Base-by-base conservation (phyloP, 2,797 vertebrate species). In the Leptatherina wallacei region DNA sequence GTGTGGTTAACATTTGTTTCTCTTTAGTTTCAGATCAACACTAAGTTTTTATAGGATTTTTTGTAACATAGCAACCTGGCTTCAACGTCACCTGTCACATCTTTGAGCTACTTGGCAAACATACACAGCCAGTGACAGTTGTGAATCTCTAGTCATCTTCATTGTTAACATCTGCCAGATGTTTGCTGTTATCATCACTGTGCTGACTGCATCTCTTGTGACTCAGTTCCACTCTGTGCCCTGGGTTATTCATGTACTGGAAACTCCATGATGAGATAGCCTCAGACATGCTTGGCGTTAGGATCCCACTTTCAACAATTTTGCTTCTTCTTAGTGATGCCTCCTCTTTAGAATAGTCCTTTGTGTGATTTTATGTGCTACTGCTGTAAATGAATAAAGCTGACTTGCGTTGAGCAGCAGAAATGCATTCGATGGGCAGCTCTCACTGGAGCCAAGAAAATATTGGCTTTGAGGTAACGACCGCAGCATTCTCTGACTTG, bases 381-480 rank as follows among this genome's bases (percentile, higher is more conserved):
- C 20, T 49, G 24, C 24, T 27, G 14, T 16, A 40, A 18, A 10
- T 49, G n/a, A 47, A 22, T 49, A 49, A 10, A 22, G 16, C 47
- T 49, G 47, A n/a, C 7, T 49, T 49, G 8, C 8, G 9, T 22
- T 22, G 47, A 49, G n/a, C 32, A 22, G 14, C 32, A 38, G 32
- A 58, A 36, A 47, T 33, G 8, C 22, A 29, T 36, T 47, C 32
- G n/a, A 33, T 58, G 44, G 33, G 30, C 69, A 58, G 14, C 30
- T 56, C 32, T 36, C 38, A 10, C 61, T 71, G 61, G 16, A 57
- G 40, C 54, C 20, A 47, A 36, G 12, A 57, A 30, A 49, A 12
- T 12, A 20, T 64, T 71, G 44, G 61, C 61, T 33, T 57, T n/a
- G 2, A 33, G 38, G 32, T 33, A 29, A 64, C 16, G 57, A n/a